phyloP scores from a whole-genome alignment of 2,113 vertebrate species.

The Pogona vitticeps region DNA sequence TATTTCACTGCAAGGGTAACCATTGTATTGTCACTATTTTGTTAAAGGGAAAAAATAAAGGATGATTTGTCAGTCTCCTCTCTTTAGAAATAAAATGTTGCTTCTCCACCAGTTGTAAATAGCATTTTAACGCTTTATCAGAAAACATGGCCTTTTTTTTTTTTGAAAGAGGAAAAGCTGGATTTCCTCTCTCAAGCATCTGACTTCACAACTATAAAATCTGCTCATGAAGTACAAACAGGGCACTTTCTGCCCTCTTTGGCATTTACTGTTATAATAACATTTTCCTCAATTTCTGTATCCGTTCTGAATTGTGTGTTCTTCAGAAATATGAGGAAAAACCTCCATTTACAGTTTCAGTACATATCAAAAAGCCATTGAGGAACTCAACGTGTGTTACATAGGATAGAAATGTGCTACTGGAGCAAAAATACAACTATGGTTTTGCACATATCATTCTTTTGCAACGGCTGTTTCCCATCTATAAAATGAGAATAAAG shows the following conservation, averaged over 20 bases:
- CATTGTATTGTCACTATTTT: not conserved
- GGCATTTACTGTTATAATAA: not conserved
- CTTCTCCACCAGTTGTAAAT: not conserved
- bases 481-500: not conserved
- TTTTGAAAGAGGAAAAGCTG: not conserved
- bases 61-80: not conserved
- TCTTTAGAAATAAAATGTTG: not conserved
- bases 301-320: not conserved
- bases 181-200: not conserved
- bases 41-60: not conserved
- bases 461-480: not conserved
- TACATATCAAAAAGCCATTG: not conserved
- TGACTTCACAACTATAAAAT: not conserved
- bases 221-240: not conserved
- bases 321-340: not conserved
- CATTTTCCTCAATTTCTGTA: not conserved
- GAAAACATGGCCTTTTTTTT: not conserved
- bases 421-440: not conserved
- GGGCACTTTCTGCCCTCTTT: not conserved
- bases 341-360: not conserved
- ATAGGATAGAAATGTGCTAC: not conserved
- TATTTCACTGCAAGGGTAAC: not conserved
- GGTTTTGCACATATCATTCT: not conserved
- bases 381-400: not conserved
- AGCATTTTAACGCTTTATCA: not conserved